These are phyloP conservation scores for Cryptus armator DNA, from an alignment of 2,888 invertebrate genomes.

Conservation along the genomic window DNA sequence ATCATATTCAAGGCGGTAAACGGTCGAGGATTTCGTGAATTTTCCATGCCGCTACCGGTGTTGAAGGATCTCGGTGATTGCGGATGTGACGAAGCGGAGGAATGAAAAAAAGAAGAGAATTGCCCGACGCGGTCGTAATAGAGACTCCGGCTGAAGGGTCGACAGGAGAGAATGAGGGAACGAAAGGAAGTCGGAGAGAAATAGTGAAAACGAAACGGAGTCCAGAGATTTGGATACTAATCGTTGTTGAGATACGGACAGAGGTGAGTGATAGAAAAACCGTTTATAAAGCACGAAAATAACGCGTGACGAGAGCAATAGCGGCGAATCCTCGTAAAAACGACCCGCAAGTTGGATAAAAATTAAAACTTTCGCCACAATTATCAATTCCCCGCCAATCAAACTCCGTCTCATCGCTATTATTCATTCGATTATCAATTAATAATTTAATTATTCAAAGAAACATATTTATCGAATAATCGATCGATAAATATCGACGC, in stretches of 20 bases:
- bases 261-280: background rate
- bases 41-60: conserved; percentile 8
- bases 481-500: too few relatives aligned
- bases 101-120: conserved; percentile 38
- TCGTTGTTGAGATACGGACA: background rate
- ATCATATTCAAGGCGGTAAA: conserved; percentile 19
- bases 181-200: conserved; percentile 18
- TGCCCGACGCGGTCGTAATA: conserved; percentile 52
- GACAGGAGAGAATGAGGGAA: conserved; percentile 51
- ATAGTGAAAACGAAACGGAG: background rate
- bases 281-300: background rate
- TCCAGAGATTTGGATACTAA: too few relatives aligned
- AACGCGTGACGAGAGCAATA: background rate
- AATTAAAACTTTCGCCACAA: background rate
- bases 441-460: too few relatives aligned
- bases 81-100: conserved; percentile 26
- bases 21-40: conserved; percentile 25
- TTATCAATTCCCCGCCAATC: background rate
- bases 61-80: conserved; percentile 17
- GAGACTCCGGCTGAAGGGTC: conserved; percentile 61
- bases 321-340: background rate
- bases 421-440: too few relatives aligned
- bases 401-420: too few relatives aligned
- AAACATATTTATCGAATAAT: too few relatives aligned
- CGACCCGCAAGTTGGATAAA: background rate